Conservation (phyloP, 2,888 invertebrate species). For the Periphyllus acericola region DNA sequence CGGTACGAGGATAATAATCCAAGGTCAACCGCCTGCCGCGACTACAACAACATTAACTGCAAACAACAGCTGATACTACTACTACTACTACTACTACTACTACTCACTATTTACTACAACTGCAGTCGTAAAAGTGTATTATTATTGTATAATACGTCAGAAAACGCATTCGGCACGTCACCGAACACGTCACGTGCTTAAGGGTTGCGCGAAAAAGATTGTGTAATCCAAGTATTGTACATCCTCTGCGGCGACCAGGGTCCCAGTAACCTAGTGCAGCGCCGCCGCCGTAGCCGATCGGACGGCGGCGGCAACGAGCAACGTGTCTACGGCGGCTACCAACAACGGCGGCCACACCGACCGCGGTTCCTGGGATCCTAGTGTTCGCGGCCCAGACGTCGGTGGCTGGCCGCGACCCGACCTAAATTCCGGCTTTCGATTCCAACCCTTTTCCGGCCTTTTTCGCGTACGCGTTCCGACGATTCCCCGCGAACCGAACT, state of each 20-base stretch:
- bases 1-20: no score
- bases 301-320: neutral
- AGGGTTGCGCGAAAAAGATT: neutral
- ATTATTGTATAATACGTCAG: no score
- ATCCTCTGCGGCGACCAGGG: conserved; percentile 40
- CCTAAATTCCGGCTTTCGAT: neutral
- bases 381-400: conserved; percentile 38
- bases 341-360: neutral
- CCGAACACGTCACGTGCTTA: neutral
- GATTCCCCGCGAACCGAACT: no score
- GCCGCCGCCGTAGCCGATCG: neutral
- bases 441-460: neutral
- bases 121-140: no score
- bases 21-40: no score
- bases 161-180: neutral
- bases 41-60: no score
- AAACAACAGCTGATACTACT: no score
- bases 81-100: no score
- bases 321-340: neutral
- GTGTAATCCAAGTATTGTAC: conserved; percentile 55
- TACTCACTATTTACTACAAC: no score
- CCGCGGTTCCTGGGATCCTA: conserved; percentile 19
- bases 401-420: conserved; percentile 24
- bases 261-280: conserved; percentile 1
- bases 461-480: no score